Percentiles rank a stretch among this genome's conserved stretches.
Evolutionary conservation across 1,140 invertebrate species (phyloP).

Genomic region (Cardiocondyla obscurior): DNA sequence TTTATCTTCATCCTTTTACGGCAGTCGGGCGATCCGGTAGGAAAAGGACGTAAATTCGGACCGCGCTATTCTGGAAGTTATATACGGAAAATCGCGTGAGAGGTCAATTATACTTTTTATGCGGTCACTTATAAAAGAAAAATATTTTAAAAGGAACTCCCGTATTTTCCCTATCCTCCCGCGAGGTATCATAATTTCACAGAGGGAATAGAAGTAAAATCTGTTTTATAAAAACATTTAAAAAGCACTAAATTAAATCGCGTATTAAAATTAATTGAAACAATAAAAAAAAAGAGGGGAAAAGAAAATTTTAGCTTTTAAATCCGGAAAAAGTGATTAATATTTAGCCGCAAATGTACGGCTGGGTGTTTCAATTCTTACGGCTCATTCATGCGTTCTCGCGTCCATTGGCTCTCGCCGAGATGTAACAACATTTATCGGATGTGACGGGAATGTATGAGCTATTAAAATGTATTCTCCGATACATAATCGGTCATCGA

Average conservation of each 20-base stretch:
- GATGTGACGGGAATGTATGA: neutral
- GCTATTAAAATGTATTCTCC: slow-evolving; percentile 50
- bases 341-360: neutral
- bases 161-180: neutral
- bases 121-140: neutral
- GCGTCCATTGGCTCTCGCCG: neutral
- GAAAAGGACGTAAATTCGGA: neutral
- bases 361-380: neutral
- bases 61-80: neutral
- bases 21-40: neutral
- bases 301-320: neutral
- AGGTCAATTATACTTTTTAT: neutral
- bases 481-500: slow-evolving; percentile 59
- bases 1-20: neutral
- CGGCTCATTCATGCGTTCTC: neutral
- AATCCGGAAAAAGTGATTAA: neutral
- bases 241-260: neutral
- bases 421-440: slow-evolving; percentile 19
- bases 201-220: neutral
- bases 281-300: neutral
- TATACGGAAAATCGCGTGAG: neutral
- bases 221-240: neutral
- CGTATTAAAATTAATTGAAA: too few relatives aligned
- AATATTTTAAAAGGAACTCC: neutral
- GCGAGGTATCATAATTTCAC: neutral